These are phyloP conservation scores for Amphiprion percula DNA, from an alignment of 2,113 vertebrate species.

Conservation along the genomic window DNA sequence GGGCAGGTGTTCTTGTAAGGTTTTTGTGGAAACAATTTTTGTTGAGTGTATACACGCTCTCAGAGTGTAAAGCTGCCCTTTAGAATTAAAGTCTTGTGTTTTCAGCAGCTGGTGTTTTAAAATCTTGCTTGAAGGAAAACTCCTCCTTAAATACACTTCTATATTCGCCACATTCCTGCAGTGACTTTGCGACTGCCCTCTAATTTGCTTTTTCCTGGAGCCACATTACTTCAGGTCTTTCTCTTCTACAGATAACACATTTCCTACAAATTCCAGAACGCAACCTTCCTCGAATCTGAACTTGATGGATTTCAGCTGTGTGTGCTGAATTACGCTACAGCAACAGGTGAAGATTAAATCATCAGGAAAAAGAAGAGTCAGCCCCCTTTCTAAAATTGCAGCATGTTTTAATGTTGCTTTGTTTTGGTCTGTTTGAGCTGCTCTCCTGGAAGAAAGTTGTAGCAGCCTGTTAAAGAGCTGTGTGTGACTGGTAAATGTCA, in stretches of 20 bases:
- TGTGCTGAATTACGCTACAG: constrained; percentile 39
- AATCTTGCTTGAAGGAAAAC: constrained; percentile 17
- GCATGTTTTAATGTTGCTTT: not conserved
- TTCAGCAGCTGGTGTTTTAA: constrained; percentile 28
- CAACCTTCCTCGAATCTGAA: constrained; percentile 36
- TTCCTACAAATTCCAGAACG: constrained; percentile 32
- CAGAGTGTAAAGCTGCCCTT: not conserved
- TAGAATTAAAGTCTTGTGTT: constrained; percentile 1
- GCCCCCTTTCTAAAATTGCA: constrained; percentile 3
- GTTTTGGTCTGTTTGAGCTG: not conserved
- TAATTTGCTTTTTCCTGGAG: constrained; percentile 39
- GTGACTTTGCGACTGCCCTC: constrained; percentile 21
- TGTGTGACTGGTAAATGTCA: constrained; percentile 1
- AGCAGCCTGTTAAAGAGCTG: constrained; percentile 8
- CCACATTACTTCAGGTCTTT: not conserved
- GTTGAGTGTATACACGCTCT: not conserved
- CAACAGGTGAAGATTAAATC: constrained; percentile 36
- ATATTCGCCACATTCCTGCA: constrained; percentile 23
- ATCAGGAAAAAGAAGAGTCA: constrained; percentile 17
- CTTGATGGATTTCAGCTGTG: constrained; percentile 38
- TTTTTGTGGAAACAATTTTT: constrained; percentile 2
- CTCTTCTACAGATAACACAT: constrained; percentile 4
- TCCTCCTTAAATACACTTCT: constrained; percentile 17
- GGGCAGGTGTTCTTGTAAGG: not conserved
- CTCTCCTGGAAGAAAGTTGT: constrained; percentile 1